These are phyloP conservation scores for Gandaritis pyraliata DNA, from an alignment of 2,888 invertebrate genomes.

Conservation along the genomic window DNA sequence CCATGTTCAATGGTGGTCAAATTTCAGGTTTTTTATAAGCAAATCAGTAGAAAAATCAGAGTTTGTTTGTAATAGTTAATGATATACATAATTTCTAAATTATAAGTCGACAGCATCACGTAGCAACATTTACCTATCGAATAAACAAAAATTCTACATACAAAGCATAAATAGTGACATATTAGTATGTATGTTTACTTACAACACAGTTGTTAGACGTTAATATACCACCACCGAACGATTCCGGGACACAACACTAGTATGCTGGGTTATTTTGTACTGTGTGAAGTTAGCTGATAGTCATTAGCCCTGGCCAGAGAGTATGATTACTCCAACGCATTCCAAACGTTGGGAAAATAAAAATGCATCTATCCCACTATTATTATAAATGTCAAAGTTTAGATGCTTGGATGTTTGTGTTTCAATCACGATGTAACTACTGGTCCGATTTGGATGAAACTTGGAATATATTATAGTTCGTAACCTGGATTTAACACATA, in stretches of 20 bases:
- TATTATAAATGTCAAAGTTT: too few relatives aligned
- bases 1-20: conserved; percentile 24
- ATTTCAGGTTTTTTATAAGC: not conserved
- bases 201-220: conserved; percentile 76
- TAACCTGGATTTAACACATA: too few relatives aligned
- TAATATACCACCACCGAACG: conserved; percentile 74
- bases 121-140: conserved; percentile 45
- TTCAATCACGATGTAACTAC: too few relatives aligned
- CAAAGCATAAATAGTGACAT: conserved; percentile 44
- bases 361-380: too few relatives aligned
- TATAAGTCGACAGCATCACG: conserved; percentile 41
- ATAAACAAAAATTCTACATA: conserved; percentile 30
- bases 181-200: conserved; percentile 79
- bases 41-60: too few relatives aligned
- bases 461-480: too few relatives aligned
- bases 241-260: conserved; percentile 61
- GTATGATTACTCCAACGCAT: too few relatives aligned
- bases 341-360: too few relatives aligned
- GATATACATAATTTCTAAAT: conserved; percentile 9
- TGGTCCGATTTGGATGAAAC: too few relatives aligned
- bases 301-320: too few relatives aligned
- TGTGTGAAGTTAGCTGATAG: conserved; percentile 56
- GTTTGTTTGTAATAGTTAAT: too few relatives aligned
- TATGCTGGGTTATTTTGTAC: conserved; percentile 40
- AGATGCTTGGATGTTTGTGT: too few relatives aligned